Evolutionary conservation across 2,888 invertebrate genomes (phyloP).

Genomic region (Drosophila dives): DNA sequence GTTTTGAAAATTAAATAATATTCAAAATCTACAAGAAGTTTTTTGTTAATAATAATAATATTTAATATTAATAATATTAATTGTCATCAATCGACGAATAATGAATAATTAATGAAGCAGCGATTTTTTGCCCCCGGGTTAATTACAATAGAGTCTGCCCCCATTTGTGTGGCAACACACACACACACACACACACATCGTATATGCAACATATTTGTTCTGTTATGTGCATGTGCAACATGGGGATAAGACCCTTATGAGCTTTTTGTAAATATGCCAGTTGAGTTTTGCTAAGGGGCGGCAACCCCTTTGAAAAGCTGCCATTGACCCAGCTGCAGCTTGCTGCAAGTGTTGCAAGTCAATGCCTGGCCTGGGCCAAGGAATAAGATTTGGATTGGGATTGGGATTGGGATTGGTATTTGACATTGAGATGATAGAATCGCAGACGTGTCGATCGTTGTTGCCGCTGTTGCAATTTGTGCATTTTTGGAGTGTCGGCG

Average conservation of each 20-base stretch:
- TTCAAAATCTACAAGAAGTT: too few relatives aligned
- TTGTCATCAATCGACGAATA: too few relatives aligned
- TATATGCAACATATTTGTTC: not conserved
- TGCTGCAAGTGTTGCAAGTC: conserved; percentile 40
- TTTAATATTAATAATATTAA: too few relatives aligned
- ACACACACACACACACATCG: not conserved
- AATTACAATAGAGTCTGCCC: not conserved
- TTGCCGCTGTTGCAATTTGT: conserved; percentile 41
- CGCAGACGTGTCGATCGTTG: conserved; percentile 41
- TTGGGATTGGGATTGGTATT: not conserved
- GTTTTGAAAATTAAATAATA: too few relatives aligned
- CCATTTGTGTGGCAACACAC: not conserved
- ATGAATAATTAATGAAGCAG: too few relatives aligned
- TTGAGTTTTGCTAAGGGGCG: conserved; percentile 11
- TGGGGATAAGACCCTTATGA: conserved; percentile 1
- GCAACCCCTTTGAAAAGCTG: conserved; percentile 29
- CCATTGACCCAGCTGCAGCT: conserved; percentile 18
- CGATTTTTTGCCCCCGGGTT: not conserved
- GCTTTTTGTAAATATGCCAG: not conserved
- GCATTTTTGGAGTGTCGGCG: conserved; percentile 56
- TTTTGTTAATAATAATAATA: too few relatives aligned
- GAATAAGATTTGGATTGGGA: conserved; percentile 7
- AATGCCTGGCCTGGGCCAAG: not conserved
- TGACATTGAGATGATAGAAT: conserved; percentile 4
- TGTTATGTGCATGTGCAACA: not conserved